phyloP scores from a whole-genome alignment of 2,113 vertebrate genomes.

The Ochotona curzoniae region DNA sequence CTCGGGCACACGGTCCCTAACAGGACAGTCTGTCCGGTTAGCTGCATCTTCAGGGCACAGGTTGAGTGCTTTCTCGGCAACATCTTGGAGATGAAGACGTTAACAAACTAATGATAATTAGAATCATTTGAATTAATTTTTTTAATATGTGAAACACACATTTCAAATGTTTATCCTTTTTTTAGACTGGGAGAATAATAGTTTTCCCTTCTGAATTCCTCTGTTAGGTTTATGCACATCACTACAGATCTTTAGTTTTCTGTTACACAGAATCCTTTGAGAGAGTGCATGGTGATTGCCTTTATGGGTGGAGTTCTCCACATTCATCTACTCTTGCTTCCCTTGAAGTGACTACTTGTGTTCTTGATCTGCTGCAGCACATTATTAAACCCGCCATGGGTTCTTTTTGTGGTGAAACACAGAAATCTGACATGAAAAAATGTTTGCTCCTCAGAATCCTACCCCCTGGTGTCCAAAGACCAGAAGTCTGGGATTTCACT shows the following conservation, averaged over 20 bases:
- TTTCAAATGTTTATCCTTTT: slow-evolving; percentile 17
- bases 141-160: slow-evolving; percentile 39
- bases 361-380: neutral
- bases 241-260: slow-evolving; percentile 30
- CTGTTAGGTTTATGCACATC: slow-evolving; percentile 1
- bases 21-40: neutral
- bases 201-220: neutral
- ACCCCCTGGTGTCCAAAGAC: neutral
- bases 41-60: neutral
- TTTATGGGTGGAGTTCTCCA: slow-evolving; percentile 36
- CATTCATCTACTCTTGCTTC: neutral
- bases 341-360: slow-evolving; percentile 32
- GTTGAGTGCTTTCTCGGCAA: neutral
- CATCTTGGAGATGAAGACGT: neutral
- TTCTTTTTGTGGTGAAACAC: slow-evolving; percentile 38
- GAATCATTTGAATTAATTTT: neutral
- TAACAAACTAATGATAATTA: neutral
- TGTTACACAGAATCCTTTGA: slow-evolving; percentile 33
- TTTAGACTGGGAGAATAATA: slow-evolving; percentile 4
- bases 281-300: slow-evolving; percentile 33
- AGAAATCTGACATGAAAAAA: neutral
- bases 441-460: slow-evolving; percentile 33
- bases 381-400: neutral
- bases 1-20: neutral
- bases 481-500: neutral